Conservation (phyloP, 2,888 invertebrate species). For the Rhingia rostrata region DNA sequence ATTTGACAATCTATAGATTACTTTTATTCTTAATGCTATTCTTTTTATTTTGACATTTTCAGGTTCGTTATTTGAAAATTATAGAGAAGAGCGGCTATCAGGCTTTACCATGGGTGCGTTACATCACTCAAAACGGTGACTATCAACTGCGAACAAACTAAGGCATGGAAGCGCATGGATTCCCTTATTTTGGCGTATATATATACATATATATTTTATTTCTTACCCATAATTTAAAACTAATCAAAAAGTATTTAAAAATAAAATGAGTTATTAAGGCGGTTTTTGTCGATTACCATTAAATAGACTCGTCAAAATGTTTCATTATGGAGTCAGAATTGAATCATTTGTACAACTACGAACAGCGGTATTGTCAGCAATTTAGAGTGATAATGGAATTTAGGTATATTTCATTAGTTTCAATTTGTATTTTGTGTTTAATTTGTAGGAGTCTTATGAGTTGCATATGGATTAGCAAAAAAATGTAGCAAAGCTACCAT, state of each 20-base stretch:
- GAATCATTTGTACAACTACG: too few species aligned
- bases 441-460: too few species aligned
- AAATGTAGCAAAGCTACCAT: too few species aligned
- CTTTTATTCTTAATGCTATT: neutral
- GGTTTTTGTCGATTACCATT: too few species aligned
- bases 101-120: conserved; percentile 99
- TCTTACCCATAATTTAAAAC: neutral
- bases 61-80: conserved; percentile 95
- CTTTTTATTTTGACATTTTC: conserved; percentile 44
- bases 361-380: too few species aligned
- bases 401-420: too few species aligned
- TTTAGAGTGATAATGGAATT: too few species aligned
- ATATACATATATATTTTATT: neutral
- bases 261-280: neutral
- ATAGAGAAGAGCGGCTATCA: conserved; percentile 99
- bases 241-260: neutral
- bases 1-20: neutral
- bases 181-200: neutral
- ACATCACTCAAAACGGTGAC: conserved; percentile 99
- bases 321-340: too few species aligned
- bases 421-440: too few species aligned
- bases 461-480: too few species aligned
- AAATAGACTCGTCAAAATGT: too few species aligned
- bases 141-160: conserved; percentile 97
- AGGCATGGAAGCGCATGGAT: conserved; percentile 67